Conservation (phyloP, 64 coral and sea anemone genomes). For the Pachyseris speciosa region DNA sequence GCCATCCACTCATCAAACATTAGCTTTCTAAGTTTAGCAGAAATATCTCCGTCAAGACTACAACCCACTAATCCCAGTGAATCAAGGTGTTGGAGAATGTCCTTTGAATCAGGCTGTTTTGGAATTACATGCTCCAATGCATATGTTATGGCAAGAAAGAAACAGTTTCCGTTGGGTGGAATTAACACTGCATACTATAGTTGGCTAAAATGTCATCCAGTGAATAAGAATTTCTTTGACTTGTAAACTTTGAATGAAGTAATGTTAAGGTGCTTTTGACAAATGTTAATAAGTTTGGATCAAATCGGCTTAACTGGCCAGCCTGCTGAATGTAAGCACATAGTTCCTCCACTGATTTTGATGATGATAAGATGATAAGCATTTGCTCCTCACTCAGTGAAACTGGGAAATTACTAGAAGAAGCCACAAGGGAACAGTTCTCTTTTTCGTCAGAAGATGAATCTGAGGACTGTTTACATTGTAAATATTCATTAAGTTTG, state of each 20-base stretch:
- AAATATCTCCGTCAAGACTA: neutral
- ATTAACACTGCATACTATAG: slow-evolving; percentile 20
- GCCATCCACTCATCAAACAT: slow-evolving; percentile 40
- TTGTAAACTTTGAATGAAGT: neutral
- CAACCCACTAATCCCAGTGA: slow-evolving; percentile 14
- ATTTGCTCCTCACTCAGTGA: slow-evolving; percentile 39
- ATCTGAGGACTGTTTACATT: slow-evolving; percentile 32
- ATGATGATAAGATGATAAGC: slow-evolving; percentile 24
- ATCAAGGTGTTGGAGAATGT: neutral
- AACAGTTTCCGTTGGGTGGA: slow-evolving; percentile 17
- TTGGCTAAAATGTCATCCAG: slow-evolving; percentile 24
- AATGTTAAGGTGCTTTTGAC: slow-evolving; percentile 35
- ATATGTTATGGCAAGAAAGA: slow-evolving; percentile 13
- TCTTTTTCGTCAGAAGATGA: slow-evolving; percentile 57
- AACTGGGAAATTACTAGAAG: slow-evolving; percentile 14
- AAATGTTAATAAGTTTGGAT: slow-evolving; percentile 59
- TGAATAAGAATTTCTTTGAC: slow-evolving; percentile 16
- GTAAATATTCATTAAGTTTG: slow-evolving; percentile 47
- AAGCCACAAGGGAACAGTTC: slow-evolving; percentile 15
- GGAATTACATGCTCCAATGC: neutral
- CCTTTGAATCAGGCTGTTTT: neutral
- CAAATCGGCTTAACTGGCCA: slow-evolving; percentile 13
- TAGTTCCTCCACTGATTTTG: slow-evolving; percentile 45
- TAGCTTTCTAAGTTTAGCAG: slow-evolving; percentile 18
- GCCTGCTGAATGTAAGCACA: slow-evolving; percentile 44